A percentile compares a stretch with the other conserved stretches of the same genome.
Conservation (phyloP, 2,888 invertebrate species). For the Sisyra terminalis region DNA sequence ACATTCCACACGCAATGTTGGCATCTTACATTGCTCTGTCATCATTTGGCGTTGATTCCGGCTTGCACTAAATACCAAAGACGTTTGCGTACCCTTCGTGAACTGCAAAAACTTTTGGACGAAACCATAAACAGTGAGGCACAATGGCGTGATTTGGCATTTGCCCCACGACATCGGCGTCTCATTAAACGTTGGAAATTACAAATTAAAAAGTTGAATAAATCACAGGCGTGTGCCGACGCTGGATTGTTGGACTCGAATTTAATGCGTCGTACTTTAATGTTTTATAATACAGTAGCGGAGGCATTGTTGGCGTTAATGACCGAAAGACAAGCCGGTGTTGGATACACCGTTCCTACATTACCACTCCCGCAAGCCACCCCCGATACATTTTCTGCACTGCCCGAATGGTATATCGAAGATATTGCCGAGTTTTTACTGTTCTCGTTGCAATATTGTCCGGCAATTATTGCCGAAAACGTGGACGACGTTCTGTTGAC, state of each 20-base stretch:
- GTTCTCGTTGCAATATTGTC: conserved; percentile 74
- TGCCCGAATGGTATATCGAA: conserved; percentile 96
- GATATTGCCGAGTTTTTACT: conserved; percentile 93
- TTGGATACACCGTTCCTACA: conserved; percentile 28
- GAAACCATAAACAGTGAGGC: conserved; percentile 67
- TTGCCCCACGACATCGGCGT: conserved; percentile 63
- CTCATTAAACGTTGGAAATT: conserved; percentile 75
- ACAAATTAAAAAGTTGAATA: conserved; percentile 61
- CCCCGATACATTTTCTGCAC: conserved; percentile 65
- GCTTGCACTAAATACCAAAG: conserved; percentile 72
- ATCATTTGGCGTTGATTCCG: conserved; percentile 82
- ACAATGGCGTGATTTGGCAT: conserved; percentile 64
- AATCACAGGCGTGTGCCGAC: conserved; percentile 85
- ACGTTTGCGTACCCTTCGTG: conserved; percentile 58
- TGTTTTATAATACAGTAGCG: conserved; percentile 77
- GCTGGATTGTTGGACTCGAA: conserved; percentile 74
- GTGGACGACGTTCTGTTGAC: conserved; percentile 72
- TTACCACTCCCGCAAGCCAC: conserved; percentile 42
- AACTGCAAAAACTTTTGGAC: conserved; percentile 74
- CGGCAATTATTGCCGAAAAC: conserved; percentile 54
- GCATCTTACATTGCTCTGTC: conserved; percentile 88
- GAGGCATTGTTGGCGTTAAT: conserved; percentile 56
- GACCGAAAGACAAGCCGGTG: conserved; percentile 33
- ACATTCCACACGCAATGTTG: conserved; percentile 96
- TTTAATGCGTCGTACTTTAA: conserved; percentile 63